Base-by-base conservation (phyloP, 2,888 invertebrate species). In the Eurytoma californica region DNA sequence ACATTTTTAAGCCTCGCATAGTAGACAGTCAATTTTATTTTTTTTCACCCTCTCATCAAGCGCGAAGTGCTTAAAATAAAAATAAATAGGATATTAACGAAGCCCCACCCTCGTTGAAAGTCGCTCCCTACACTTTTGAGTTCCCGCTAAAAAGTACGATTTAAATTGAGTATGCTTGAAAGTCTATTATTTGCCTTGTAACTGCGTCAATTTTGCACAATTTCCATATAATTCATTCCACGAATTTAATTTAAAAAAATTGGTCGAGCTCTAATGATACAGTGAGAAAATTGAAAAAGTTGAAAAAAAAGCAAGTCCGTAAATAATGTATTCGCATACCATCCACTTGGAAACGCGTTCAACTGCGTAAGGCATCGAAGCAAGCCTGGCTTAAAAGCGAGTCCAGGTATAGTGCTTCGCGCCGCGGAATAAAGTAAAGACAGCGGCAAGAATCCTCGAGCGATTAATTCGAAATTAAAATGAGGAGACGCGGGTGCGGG, bases 381-480 rank as follows among this genome's bases (percentile, higher is more conserved):
- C 4, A 39, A 39, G 39, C 7, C 39, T 7, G 39, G 39, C 5
- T 39, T 7, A 39, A 39, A 9, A 39, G 49, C 53, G 16, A 9
- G 55, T 13, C 7, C 47, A 9, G 18, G 30, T 4, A 53, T 12
- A 55, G 12, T 12, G 30, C 53, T 24, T 47, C 39, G 53, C 68
- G 30, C 39, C 12, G 39, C 18, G 20, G 67, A 16, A 16, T 12
- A 20, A 51, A 47, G 66, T 30, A 49, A 57, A 57, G 61, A 39
- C 72, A 30, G 53, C 47, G 12, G 16, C 49, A 18, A 73, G 75
- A 80, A 82, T 75, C 72, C 81, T 77, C 77, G 78, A 75, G 78
- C 80, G 77, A 82, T 82, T 83, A 83, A 83, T 86, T 85, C 84
- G 81, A 83, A 82, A 83, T 86, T 84, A 80, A 82, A 86, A 84